These are phyloP conservation scores for Cinara cedri DNA, from an alignment of 2,888 invertebrate species.

Conservation along the genomic window DNA sequence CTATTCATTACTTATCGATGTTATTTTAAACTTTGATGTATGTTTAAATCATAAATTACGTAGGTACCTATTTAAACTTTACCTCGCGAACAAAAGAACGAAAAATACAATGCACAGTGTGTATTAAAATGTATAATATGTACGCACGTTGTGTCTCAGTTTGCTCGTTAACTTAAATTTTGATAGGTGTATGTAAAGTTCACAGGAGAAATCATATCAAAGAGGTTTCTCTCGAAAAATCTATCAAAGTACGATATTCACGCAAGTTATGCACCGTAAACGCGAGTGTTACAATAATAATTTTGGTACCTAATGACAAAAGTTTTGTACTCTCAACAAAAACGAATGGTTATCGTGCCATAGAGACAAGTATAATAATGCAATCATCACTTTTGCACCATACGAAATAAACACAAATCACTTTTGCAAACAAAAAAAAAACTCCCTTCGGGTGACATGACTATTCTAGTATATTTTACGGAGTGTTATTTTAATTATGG, in stretches of 20 bases:
- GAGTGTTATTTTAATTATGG: too few relatives aligned
- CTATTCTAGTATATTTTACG: neutral
- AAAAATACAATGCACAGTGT: neutral
- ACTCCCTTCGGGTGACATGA: conserved; percentile 21
- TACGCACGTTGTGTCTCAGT: neutral
- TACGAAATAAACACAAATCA: too few relatives aligned
- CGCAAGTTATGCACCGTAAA: neutral
- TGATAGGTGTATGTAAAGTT: conserved; percentile 20
- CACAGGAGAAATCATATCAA: conserved; percentile 18
- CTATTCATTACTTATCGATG: too few relatives aligned
- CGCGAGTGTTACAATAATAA: conserved; percentile 12
- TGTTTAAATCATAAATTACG: too few relatives aligned
- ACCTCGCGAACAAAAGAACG: neutral
- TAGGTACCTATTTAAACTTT: neutral
- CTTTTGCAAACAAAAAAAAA: neutral
- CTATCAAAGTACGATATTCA: conserved; percentile 30
- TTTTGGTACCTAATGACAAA: conserved; percentile 42
- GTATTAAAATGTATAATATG: too few relatives aligned
- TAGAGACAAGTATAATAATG: conserved; percentile 5
- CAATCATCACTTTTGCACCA: conserved; percentile 17
- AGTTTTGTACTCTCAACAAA: conserved; percentile 12
- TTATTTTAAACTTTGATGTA: too few relatives aligned
- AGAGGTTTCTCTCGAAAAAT: conserved; percentile 7
- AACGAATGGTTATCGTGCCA: conserved; percentile 23
- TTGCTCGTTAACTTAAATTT: conserved; percentile 10